phyloP scores from a whole-genome alignment of 2,888 invertebrate species.

The Agrenia bidenticulata region DNA sequence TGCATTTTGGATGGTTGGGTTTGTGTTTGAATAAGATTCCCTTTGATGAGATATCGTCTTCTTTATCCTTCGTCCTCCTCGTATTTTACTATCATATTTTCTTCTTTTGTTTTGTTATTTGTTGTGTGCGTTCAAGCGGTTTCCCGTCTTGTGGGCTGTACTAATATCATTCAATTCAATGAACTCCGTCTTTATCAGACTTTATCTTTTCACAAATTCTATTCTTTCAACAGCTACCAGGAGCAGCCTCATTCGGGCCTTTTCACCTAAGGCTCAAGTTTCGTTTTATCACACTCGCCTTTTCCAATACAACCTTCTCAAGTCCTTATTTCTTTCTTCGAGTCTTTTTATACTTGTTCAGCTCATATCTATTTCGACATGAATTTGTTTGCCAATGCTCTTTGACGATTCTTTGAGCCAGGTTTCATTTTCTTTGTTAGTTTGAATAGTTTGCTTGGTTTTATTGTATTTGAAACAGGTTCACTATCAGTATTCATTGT shows the following conservation, averaged over 20 bases:
- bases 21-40: conserved; percentile 47
- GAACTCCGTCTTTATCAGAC: conserved; percentile 38
- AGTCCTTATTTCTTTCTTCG: not conserved
- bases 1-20: conserved; percentile 46
- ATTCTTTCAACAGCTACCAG: conserved; percentile 23
- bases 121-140: conserved; percentile 42
- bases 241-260: not conserved
- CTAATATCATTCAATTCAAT: conserved; percentile 34
- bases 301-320: not conserved
- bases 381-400: too few species aligned
- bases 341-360: not conserved
- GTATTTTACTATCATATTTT: conserved; percentile 20
- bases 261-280: conserved; percentile 14
- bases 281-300: conserved; percentile 11
- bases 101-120: conserved; percentile 42
- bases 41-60: conserved; percentile 40
- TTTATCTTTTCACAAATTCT: conserved; percentile 37
- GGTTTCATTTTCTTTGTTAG: too few species aligned
- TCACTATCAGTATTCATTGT: too few species aligned
- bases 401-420: too few species aligned
- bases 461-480: too few species aligned
- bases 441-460: too few species aligned
- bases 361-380: not conserved
- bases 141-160: conserved; percentile 38
- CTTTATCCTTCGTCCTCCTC: conserved; percentile 18